Evolutionary conservation across 1,140 invertebrate species (phyloP).

Genomic region (Melanaphis sacchari): DNA sequence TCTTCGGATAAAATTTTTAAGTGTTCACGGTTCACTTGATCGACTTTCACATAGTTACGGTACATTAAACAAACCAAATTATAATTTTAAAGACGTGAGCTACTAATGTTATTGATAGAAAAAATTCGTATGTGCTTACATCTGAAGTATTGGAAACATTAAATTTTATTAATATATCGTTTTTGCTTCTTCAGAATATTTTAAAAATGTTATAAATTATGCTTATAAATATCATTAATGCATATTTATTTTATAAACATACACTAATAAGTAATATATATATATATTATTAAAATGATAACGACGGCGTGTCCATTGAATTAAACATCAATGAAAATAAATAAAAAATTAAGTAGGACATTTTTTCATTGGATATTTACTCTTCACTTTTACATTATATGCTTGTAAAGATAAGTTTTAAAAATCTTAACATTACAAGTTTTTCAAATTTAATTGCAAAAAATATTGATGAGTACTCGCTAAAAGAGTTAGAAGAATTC

Average conservation of each 20-base stretch:
- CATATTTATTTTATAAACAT: background rate
- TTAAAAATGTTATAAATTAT: background rate
- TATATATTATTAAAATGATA: background rate
- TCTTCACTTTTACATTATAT: background rate
- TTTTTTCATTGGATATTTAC: background rate
- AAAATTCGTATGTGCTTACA: background rate
- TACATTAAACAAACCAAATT: slow-evolving; percentile 7
- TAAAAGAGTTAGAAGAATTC: background rate
- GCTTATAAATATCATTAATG: background rate
- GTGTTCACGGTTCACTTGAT: background rate
- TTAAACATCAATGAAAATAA: background rate
- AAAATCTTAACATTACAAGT: background rate
- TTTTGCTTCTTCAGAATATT: background rate
- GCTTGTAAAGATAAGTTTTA: background rate
- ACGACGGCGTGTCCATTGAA: background rate
- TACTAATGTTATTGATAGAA: background rate
- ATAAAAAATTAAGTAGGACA: background rate
- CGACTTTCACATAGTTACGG: background rate
- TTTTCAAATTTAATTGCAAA: background rate
- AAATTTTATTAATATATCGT: background rate
- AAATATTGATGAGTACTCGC: background rate
- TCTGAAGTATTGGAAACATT: background rate
- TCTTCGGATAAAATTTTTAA: slow-evolving; percentile 6
- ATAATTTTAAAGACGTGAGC: background rate
- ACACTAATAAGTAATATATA: too few relatives aligned